Conservation (phyloP, 2,888 invertebrate genomes). For the Ectobius pallidus region DNA sequence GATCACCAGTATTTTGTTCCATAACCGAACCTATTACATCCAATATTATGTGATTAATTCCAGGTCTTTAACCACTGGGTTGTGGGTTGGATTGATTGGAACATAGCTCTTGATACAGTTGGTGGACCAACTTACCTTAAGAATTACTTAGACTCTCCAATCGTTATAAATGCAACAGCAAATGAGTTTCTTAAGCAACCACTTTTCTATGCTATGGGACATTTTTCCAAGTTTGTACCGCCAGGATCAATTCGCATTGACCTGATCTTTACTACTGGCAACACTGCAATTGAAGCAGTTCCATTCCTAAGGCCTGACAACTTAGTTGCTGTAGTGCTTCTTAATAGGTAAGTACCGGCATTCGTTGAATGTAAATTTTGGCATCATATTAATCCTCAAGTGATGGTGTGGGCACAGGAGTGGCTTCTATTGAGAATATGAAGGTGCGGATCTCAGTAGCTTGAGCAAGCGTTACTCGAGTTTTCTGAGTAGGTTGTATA, state of each 20-base stretch:
- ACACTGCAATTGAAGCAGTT: constrained; percentile 4
- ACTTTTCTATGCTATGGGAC: constrained; percentile 58
- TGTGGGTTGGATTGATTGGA: constrained; percentile 91
- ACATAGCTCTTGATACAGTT: constrained; percentile 71
- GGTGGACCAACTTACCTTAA: constrained; percentile 84
- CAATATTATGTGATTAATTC: too few species aligned
- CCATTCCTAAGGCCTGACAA: constrained; percentile 36
- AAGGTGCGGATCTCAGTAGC: too few species aligned
- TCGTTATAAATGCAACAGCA: constrained; percentile 64
- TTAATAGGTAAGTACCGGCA: constrained; percentile 30
- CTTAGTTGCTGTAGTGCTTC: constrained; percentile 25
- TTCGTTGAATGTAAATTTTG: too few species aligned
- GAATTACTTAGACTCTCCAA: constrained; percentile 81
- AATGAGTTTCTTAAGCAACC: constrained; percentile 90
- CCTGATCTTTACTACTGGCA: not conserved
- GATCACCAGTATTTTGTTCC: too few species aligned
- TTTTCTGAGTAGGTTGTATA: too few species aligned
- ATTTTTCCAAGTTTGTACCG: constrained; percentile 34
- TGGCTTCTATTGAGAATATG: too few species aligned
- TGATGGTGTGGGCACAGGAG: too few species aligned
- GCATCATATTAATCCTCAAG: too few species aligned
- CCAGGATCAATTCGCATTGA: constrained; percentile 25
- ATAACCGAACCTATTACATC: too few species aligned
- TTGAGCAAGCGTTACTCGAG: too few species aligned
- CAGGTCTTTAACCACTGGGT: constrained; percentile 73